Evolutionary conservation across 2,113 vertebrate genomes (phyloP), one percentile per base, ranked within the genome.

Genomic region (Noturus placidus): DNA sequence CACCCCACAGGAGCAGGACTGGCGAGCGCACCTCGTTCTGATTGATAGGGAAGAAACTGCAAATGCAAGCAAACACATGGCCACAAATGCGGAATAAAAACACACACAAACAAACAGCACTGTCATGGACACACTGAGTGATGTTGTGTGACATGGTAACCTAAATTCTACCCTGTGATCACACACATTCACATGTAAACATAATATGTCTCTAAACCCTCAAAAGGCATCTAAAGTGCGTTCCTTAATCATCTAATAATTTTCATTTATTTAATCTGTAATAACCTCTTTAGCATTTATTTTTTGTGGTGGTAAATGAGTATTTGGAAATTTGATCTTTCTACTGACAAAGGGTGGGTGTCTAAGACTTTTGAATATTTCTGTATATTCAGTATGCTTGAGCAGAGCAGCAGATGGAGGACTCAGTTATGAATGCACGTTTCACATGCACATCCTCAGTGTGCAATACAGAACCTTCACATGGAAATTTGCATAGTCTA

Each of bases 1-100:
- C 97, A 76, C 97, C 97, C 98, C 98, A 99, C 56, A 99, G 94
- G 74, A 99, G 94, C 87, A 99, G 91, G 25, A 98, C 98, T 2
- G 97, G 97, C 83, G 97, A 97, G 83, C 94, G 93, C 91, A 99
- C 96, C 77, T 97, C 94, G 76, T 96, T 97, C 79, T 96, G 96
- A 90, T 94, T 96, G 88, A 99, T 94, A 77, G 98, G 97, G 63
- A 99, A 95, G 89, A 96, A 97, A 93, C 98, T 99, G 91, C 42
- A 20, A 22, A 67, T 27, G n/a, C 56, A 65, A 30, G 38, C 9
- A 54, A n/a, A 65, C n/a, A 84, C 50, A 70, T 20, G 20, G 11
- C 10, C 33, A 80, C 78, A 80, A 33, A 76, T 50, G 46, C 22
- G 25, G 38, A 35, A n/a, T 15, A 59, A 56, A 80, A 38, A 81